These are phyloP conservation scores for Marmota monax DNA, from an alignment of 2,113 vertebrate species.

Conservation along the genomic window DNA sequence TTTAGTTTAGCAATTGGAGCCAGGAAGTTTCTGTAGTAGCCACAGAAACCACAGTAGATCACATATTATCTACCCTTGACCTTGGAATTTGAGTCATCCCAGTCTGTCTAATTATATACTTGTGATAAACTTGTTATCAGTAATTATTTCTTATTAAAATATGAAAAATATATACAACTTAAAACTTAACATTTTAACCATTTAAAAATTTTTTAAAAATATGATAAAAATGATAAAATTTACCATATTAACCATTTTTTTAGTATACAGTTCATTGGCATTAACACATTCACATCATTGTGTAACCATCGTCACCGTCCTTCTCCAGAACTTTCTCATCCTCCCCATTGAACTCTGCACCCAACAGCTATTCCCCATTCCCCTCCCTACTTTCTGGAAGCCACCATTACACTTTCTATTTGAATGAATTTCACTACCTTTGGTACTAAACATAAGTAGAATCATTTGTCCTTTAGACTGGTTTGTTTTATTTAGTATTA, in stretches of 20 bases:
- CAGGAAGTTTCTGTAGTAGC: not conserved
- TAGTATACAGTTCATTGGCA: not conserved
- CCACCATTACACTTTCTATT: not conserved
- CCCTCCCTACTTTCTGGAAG: not conserved
- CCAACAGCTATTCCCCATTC: not conserved
- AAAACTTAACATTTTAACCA: not conserved
- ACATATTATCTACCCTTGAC: not conserved
- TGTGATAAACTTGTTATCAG: not conserved
- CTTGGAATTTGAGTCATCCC: not conserved
- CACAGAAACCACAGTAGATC: not conserved
- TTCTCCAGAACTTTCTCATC: constrained; percentile 1
- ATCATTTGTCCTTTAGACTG: constrained; percentile 1
- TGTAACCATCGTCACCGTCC: not conserved
- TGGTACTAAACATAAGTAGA: not conserved
- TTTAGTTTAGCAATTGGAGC: not conserved
- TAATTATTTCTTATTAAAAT: not conserved
- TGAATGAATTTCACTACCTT: not conserved
- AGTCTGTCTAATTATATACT: not conserved
- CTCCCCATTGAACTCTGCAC: not conserved
- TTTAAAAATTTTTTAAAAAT: not conserved
- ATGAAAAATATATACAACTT: not conserved
- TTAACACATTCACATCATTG: not conserved
- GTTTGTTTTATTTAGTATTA: not conserved
- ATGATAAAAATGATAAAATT: constrained; percentile 11
- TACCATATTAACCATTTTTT: not conserved